These are phyloP conservation scores for Lutraria rhynchaena DNA, from an alignment of 1,140 invertebrate species.

Conservation along the genomic window DNA sequence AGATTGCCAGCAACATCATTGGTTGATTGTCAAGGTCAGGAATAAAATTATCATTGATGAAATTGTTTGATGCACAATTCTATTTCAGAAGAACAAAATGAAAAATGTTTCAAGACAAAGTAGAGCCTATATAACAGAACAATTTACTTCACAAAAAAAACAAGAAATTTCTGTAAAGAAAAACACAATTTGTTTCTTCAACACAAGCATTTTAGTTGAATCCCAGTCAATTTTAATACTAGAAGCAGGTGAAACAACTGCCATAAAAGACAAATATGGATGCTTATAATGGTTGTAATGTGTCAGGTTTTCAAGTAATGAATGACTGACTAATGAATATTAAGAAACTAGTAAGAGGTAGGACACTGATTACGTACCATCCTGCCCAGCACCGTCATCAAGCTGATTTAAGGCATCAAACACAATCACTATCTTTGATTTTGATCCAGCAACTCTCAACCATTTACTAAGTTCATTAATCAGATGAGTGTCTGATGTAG, in stretches of 20 bases:
- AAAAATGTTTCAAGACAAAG: too few relatives aligned
- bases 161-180: too few relatives aligned
- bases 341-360: background rate
- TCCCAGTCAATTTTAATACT: too few relatives aligned
- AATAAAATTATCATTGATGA: too few relatives aligned
- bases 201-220: too few relatives aligned
- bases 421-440: slow-evolving; percentile 64
- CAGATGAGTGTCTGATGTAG: slow-evolving; percentile 64
- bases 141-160: too few relatives aligned
- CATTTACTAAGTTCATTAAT: slow-evolving; percentile 65
- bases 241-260: too few relatives aligned
- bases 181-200: too few relatives aligned
- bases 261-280: background rate
- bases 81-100: too few relatives aligned
- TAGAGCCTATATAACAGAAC: too few relatives aligned
- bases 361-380: slow-evolving; percentile 57
- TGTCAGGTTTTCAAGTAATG: background rate
- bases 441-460: slow-evolving; percentile 61
- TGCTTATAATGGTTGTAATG: too few relatives aligned
- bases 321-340: background rate
- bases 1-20: background rate
- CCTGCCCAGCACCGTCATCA: slow-evolving; percentile 67
- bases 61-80: too few relatives aligned
- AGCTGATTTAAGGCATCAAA: slow-evolving; percentile 74
- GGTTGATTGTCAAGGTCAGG: background rate